A percentile compares a stretch with the other conserved stretches of the same genome.
These are phyloP conservation scores for Phataginus tricuspis DNA, from an alignment of 2,797 vertebrate species.

Conservation along the genomic window DNA sequence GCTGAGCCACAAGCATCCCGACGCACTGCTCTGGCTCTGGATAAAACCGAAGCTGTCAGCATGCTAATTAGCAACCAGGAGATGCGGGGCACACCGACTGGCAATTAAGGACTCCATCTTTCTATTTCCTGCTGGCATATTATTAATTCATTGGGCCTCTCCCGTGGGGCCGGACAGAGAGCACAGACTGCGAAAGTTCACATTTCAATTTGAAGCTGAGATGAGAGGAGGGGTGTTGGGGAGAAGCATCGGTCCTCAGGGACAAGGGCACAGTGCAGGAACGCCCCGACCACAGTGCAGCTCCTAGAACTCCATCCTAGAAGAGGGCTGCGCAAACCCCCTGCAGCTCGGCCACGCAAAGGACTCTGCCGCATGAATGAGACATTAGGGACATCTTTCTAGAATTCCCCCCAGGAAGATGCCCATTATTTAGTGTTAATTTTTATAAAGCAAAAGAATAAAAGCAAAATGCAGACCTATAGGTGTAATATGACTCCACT, in stretches of 20 bases:
- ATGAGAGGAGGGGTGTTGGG: background rate
- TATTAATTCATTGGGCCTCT: constrained; percentile 85
- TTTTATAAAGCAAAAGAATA: background rate
- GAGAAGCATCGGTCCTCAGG: background rate
- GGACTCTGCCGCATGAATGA: background rate
- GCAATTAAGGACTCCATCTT: constrained; percentile 79
- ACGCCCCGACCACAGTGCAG: background rate
- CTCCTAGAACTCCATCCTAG: background rate
- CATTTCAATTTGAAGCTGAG: constrained; percentile 71
- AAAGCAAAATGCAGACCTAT: background rate
- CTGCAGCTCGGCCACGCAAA: fast-evolving
- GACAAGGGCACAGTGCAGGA: fast-evolving
- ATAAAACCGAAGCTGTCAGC: constrained; percentile 73
- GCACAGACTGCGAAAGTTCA: constrained; percentile 76
- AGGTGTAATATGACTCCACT: background rate
- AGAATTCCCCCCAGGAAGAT: background rate
- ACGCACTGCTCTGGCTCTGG: background rate
- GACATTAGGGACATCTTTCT: background rate
- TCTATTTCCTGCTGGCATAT: constrained; percentile 80
- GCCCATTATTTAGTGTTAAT: background rate
- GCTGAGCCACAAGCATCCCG: background rate
- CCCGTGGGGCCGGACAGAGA: constrained; percentile 55
- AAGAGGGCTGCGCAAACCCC: background rate
- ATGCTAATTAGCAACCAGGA: constrained; percentile 74
- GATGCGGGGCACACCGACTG: constrained; percentile 31